phyloP scores from a whole-genome alignment of 2,888 invertebrate genomes.

The Auanema sp. region DNA sequence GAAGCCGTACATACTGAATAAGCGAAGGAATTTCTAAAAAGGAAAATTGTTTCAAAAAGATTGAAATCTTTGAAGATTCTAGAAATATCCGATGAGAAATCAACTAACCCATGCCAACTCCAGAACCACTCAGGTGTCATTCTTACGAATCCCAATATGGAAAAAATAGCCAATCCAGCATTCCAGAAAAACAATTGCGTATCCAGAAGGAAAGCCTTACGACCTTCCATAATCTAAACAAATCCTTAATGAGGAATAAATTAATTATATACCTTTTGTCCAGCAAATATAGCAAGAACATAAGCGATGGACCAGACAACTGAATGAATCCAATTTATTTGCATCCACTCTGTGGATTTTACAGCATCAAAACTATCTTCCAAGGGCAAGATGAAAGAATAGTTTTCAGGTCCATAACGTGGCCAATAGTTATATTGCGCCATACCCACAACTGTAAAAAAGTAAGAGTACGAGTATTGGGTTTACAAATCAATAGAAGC shows the following conservation, averaged over 20 bases:
- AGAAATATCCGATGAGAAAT: not conserved
- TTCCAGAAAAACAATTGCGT: constrained; percentile 89
- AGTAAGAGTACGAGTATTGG: no score
- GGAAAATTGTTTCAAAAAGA: constrained; percentile 9
- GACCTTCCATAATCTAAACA: constrained; percentile 78
- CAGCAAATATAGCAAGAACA: constrained; percentile 89
- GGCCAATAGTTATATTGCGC: constrained; percentile 60
- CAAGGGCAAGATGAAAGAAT: constrained; percentile 90
- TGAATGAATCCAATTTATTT: constrained; percentile 78
- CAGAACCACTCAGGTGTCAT: constrained; percentile 83
- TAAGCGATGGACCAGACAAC: constrained; percentile 76
- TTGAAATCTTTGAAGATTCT: not conserved
- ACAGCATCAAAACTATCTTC: constrained; percentile 90
- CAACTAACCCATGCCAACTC: constrained; percentile 35
- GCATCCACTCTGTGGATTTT: constrained; percentile 81
- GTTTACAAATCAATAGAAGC: no score
- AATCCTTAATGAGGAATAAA: not conserved
- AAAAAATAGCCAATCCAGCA: constrained; percentile 83
- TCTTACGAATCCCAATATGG: constrained; percentile 79
- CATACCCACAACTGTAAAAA: constrained; percentile 30
- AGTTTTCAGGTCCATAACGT: constrained; percentile 71
- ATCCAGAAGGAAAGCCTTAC: constrained; percentile 85
- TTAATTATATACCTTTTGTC: constrained; percentile 73
- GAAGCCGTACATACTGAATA: constrained; percentile 83
- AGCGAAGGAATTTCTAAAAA: constrained; percentile 71